Conservation (phyloP, 2,113 vertebrate genomes). For the Sander vitreus region DNA sequence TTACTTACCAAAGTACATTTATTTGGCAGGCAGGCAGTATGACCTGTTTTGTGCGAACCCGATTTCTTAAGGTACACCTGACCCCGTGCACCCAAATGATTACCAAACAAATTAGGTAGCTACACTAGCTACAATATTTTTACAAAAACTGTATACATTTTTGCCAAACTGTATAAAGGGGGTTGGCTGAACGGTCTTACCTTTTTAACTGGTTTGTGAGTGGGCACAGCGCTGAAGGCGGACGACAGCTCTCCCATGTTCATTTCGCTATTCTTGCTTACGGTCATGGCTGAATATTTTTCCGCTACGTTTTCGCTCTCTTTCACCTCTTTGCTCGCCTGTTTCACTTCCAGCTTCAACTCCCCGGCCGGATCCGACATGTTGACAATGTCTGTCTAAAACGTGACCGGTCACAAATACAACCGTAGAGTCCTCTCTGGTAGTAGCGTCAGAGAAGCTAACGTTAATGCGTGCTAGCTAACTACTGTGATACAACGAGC, state of each 20-base stretch:
- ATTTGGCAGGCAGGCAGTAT: not conserved
- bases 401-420: conserved; percentile 11
- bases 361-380: conserved; percentile 77
- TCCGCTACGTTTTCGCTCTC: conserved; percentile 85
- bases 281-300: conserved; percentile 83
- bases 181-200: conserved; percentile 52
- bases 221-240: conserved; percentile 77
- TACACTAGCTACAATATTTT: not conserved
- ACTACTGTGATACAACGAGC: conserved; percentile 1
- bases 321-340: conserved; percentile 84
- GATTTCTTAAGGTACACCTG: not conserved
- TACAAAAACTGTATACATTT: not conserved
- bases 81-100: not conserved
- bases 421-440: not conserved
- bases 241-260: conserved; percentile 79
- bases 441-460: conserved; percentile 24
- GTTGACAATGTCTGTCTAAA: not conserved
- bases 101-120: not conserved
- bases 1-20: not conserved
- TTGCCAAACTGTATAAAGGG: too few relatives aligned
- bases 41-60: too few relatives aligned
- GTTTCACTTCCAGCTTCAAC: conserved; percentile 78
- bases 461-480: conserved; percentile 45
- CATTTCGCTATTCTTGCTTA: conserved; percentile 81
- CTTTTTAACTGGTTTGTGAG: conserved; percentile 84